These are phyloP conservation scores for Sphecodes monilicornis DNA, from an alignment of 2,888 invertebrate genomes.

Conservation along the genomic window DNA sequence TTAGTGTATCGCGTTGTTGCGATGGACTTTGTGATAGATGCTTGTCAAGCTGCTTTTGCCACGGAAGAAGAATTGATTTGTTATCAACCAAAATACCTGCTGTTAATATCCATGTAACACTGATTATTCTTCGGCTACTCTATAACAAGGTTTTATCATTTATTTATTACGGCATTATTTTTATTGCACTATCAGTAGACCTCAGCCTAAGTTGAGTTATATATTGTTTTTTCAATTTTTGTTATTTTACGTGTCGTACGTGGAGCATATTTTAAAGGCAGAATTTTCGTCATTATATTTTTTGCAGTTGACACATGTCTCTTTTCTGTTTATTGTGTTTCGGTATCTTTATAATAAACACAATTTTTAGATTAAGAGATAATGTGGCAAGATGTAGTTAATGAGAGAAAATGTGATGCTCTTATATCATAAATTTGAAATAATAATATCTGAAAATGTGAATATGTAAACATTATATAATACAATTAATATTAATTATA, in stretches of 20 bases:
- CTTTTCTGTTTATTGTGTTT: slow-evolving; percentile 32
- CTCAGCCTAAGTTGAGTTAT: neutral
- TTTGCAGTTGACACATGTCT: slow-evolving; percentile 32
- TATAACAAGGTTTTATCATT: slow-evolving; percentile 49
- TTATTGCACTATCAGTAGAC: slow-evolving; percentile 36
- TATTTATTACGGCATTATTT: slow-evolving; percentile 47
- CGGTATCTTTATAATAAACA: slow-evolving; percentile 29
- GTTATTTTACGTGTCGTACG: slow-evolving; percentile 2
- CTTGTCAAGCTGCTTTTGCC: slow-evolving; percentile 36
- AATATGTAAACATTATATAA: slow-evolving; percentile 15
- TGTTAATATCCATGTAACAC: slow-evolving; percentile 51
- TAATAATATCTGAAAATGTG: neutral
- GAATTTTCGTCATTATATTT: slow-evolving; percentile 7
- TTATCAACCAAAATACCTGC: slow-evolving; percentile 40
- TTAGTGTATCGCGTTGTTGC: slow-evolving; percentile 48
- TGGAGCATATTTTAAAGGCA: neutral
- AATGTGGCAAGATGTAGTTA: neutral
- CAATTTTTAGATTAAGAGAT: slow-evolving; percentile 3
- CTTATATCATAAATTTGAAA: neutral
- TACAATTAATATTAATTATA: slow-evolving; percentile 12
- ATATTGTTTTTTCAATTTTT: slow-evolving; percentile 16
- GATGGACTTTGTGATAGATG: slow-evolving; percentile 40
- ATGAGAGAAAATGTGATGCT: neutral
- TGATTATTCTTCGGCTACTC: slow-evolving; percentile 37
- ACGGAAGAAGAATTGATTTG: slow-evolving; percentile 26